Base-by-base conservation (phyloP, 2,797 vertebrate species). In the Enteromius radiatus region DNA sequence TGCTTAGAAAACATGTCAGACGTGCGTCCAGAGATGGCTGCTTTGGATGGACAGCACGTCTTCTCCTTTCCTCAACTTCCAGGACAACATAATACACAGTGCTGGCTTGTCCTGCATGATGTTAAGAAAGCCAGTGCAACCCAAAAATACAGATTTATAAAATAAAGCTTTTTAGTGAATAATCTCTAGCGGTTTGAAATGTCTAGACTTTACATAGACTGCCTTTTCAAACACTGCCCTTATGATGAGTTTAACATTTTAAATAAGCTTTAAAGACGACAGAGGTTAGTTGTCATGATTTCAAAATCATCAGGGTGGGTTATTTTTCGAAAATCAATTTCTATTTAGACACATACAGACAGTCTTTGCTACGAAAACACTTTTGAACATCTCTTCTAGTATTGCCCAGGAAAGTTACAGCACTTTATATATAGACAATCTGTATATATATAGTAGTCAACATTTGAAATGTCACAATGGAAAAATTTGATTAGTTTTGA, bases 1-100 rank as follows among this genome's bases (percentile, higher is more conserved):
- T 79, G 54, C 52, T 74, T 78, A 82, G 63, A 74, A 64, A 68
- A 75, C 75, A 56, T 49, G 28, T 75, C 76, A 75, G 64, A 26
- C 26, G 33, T 56, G 64, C 11, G 0, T 67, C 65, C 64, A 38
- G 19, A 47, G 33, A 69, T 31, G 59, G 28, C 63, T 68, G 43
- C 64, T 70, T 70, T 76, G 41, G 36, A 81, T 82, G 69, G 63
- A 74, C 52, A 81, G 56, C 43, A 61, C 41, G 28, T 73, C 61
- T 82, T 81, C 69, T 65, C 33, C 33, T 75, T 63, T 43, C 47
- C 49, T 47, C 56, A 45, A 67, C 47, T 52, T 82, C 49, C 54
- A 73, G 68, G 54, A 15, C 28, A 59, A 68, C 23, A 84, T 71
- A 85, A 83, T 78, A 64, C 75, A 47, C 28, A 47, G 33, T 26